Evolutionary conservation across 2,113 vertebrate species (phyloP).

Genomic region (Saimiri boliviensis): DNA sequence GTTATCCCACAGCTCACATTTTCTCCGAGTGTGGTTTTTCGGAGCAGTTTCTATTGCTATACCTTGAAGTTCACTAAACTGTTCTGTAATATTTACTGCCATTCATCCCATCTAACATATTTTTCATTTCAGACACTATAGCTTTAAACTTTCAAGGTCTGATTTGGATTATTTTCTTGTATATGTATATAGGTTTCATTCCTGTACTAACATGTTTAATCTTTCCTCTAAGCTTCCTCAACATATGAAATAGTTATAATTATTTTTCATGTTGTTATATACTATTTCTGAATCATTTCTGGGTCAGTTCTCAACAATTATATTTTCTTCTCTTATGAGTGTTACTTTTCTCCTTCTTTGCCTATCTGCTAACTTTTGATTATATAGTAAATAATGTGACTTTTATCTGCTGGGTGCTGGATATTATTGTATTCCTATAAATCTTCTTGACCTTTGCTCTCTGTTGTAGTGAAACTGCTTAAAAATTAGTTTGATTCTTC

Average conservation of each 20-base stretch:
- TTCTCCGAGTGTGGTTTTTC: neutral
- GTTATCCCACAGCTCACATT: neutral
- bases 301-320: neutral
- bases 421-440: neutral
- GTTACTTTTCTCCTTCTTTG: neutral
- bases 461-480: neutral
- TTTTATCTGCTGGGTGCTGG: neutral
- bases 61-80: neutral
- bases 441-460: neutral
- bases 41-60: neutral
- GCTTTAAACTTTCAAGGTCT: neutral
- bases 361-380: neutral
- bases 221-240: neutral
- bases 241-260: neutral
- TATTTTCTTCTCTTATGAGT: neutral
- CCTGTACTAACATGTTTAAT: neutral
- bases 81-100: neutral
- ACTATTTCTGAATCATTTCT: neutral
- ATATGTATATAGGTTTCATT: neutral
- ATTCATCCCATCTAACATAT: neutral
- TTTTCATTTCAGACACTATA: neutral
- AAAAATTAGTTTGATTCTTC: neutral
- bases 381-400: neutral
- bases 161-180: neutral
- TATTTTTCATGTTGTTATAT: neutral